Evolutionary conservation across 1,140 invertebrate species (phyloP).

Genomic region (Manduca sexta): DNA sequence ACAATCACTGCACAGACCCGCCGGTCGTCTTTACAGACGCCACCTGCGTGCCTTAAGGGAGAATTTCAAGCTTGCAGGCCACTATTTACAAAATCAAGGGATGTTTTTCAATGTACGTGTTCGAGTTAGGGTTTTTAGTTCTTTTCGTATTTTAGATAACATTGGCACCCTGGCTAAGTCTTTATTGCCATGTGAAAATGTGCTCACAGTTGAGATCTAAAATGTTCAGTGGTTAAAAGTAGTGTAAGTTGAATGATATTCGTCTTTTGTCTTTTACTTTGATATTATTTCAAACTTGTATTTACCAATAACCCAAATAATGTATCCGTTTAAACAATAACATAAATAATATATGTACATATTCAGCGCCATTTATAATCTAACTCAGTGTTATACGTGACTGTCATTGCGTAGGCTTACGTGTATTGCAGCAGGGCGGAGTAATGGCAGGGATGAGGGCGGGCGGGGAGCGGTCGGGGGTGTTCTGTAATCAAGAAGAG

Average conservation of each 20-base stretch:
- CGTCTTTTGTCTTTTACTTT: no score
- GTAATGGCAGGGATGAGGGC: conserved; percentile 15
- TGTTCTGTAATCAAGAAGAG: conserved; percentile 73
- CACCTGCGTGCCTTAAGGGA: neutral
- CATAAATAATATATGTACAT: neutral
- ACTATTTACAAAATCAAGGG: neutral
- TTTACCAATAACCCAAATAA: neutral
- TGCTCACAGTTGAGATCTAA: no score
- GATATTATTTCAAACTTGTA: neutral
- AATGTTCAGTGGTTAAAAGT: no score
- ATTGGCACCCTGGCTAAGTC: no score
- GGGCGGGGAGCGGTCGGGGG: conserved; percentile 25
- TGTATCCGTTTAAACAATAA: neutral
- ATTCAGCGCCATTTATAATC: conserved; percentile 8
- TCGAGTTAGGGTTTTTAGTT: no score
- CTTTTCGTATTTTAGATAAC: no score
- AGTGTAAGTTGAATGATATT: no score
- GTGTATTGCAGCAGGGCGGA: conserved; percentile 33
- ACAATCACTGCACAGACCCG: conserved; percentile 42
- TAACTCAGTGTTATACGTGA: conserved; percentile 28
- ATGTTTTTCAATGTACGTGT: no score
- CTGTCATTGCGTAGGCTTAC: conserved; percentile 48
- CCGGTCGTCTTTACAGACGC: no score
- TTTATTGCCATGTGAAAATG: no score
- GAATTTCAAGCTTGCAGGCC: neutral